Evolutionary conservation across 1,140 invertebrate species (phyloP), one percentile per base, ranked within the genome.

Genomic region (Drosophila nasuta): DNA sequence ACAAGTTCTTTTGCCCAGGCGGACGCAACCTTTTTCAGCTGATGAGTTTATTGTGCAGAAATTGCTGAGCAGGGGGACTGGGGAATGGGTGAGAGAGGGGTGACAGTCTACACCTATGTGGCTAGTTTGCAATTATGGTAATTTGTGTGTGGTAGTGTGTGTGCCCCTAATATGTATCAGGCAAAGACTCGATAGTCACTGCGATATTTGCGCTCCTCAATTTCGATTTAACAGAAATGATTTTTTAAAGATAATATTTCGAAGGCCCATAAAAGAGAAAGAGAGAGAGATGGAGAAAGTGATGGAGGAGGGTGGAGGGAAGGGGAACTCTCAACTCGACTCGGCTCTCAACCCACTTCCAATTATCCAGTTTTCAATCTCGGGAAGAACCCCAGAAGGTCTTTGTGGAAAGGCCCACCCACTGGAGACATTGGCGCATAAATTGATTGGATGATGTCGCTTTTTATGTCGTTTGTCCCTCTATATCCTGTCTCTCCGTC

Each of bases 371-470:
- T 88, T 88, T 83, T 66, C 85, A 88, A 88, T 88, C 87, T 88
- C 66, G 13, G 30, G 10, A 5, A 43, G 56, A 48, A 43, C 49
- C 73, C 58, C 69, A 66, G 56, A 75, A 51, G 71, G 64, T 70
- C 62, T 38, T 30, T 38, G 35, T 10, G 35, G 35, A 35, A 45
- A 54, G 7, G 5, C 15, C 33, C 30, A 65, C 74, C 85, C 83
- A 59, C 49, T 86, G 85, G 85, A 89, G 83, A 88, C 85, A 88
- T 68, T 88, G 83, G 77, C 83, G 83, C 83, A 88, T 88, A 88
- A 88, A 88, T 88, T 88, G 83, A 88, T 88, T 88, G 83, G 83
- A 88, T 88, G 83, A 88, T 88, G 83, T 88, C 83, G 83, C 83
- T 88, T 88, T 88, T 88, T 88, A 89, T 88, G 85, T 88, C 85